Percentiles rank a stretch among this genome's conserved stretches.
These are phyloP conservation scores for Parauchenoglanis punctatus DNA, from an alignment of 2,797 vertebrate genomes.

Conservation along the genomic window DNA sequence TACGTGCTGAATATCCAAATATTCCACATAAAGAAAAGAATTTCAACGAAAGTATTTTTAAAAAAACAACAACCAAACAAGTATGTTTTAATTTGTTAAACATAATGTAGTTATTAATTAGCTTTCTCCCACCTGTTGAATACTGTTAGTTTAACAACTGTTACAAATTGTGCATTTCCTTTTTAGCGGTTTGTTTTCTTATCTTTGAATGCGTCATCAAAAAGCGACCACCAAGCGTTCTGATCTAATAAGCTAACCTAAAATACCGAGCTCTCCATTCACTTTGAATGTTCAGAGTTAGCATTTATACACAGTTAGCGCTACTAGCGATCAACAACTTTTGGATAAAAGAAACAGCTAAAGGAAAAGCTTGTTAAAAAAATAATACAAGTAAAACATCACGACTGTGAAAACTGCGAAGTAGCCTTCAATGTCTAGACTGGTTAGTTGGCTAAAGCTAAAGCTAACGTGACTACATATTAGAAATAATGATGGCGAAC, in stretches of 20 bases:
- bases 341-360: background rate
- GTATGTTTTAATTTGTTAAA: background rate
- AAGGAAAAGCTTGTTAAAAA: background rate
- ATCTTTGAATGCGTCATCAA: background rate
- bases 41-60: background rate
- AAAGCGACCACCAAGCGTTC: slow-evolving; percentile 4
- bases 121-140: background rate
- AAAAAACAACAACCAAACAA: background rate
- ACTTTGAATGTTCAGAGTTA: background rate
- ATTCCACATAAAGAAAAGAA: background rate
- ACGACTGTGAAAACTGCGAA: background rate
- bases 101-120: too few species aligned
- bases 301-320: background rate
- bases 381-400: background rate
- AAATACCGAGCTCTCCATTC: background rate
- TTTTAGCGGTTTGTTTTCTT: background rate
- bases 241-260: background rate
- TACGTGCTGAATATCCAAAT: background rate
- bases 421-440: background rate
- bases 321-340: background rate
- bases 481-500: slow-evolving; percentile 12
- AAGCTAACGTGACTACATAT: slow-evolving; percentile 11
- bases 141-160: background rate
- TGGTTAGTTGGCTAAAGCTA: slow-evolving; percentile 12
- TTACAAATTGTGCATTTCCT: background rate